These are phyloP conservation scores for Hesperophylax magnus DNA, from an alignment of 1,140 invertebrate species.

Conservation along the genomic window DNA sequence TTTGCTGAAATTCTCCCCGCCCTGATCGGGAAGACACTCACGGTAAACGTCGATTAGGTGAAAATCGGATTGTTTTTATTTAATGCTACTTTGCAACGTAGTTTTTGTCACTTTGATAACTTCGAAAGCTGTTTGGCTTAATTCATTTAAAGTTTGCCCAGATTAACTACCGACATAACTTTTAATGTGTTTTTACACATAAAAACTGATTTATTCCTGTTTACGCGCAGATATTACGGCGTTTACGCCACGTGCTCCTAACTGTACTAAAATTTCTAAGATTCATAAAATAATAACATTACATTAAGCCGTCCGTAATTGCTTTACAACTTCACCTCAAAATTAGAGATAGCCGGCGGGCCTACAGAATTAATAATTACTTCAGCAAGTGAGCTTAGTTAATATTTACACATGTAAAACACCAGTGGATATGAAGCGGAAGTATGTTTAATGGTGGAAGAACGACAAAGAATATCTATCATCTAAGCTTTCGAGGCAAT, in stretches of 20 bases:
- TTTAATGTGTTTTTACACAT: too few species aligned
- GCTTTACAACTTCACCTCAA: slow-evolving; percentile 26
- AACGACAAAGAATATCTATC: too few species aligned
- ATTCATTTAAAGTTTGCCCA: background rate
- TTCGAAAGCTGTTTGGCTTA: background rate
- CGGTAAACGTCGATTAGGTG: slow-evolving; percentile 31
- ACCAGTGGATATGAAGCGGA: background rate
- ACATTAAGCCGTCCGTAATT: slow-evolving; percentile 14
- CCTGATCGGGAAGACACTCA: slow-evolving; percentile 17
- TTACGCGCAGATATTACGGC: too few species aligned
- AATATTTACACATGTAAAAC: slow-evolving; percentile 56
- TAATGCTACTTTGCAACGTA: slow-evolving; percentile 17
- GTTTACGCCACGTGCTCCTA: too few species aligned
- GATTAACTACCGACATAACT: too few species aligned
- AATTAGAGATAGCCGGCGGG: slow-evolving; percentile 21
- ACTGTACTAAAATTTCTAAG: too few species aligned
- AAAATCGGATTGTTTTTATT: slow-evolving; percentile 20
- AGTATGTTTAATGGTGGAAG: background rate
- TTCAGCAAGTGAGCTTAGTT: slow-evolving; percentile 34
- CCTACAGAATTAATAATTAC: slow-evolving; percentile 50
- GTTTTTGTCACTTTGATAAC: background rate
- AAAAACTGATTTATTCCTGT: too few species aligned
- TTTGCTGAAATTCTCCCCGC: slow-evolving; percentile 19
- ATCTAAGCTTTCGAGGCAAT: too few species aligned
- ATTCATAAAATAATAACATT: too few species aligned